A percentile compares a stretch with the other conserved stretches of the same genome.
These are phyloP conservation scores for Lamellibrachia satsuma DNA, from an alignment of 2,888 invertebrate species.

Conservation along the genomic window DNA sequence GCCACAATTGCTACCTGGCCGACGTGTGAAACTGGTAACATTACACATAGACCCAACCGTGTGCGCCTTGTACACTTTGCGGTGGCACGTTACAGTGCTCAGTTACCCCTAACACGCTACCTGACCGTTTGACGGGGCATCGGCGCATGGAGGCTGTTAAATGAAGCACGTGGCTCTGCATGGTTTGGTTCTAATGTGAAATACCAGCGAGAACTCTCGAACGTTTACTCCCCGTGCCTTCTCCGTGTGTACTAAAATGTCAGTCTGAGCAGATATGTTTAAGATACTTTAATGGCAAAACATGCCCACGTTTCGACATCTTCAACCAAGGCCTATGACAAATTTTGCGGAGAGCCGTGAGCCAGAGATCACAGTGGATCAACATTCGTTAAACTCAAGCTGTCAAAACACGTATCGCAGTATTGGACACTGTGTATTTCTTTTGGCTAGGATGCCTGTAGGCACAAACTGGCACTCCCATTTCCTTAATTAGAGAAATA, in stretches of 20 bases:
- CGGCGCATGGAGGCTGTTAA: neutral
- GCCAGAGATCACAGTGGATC: neutral
- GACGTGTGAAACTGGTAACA: neutral
- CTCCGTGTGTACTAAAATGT: neutral
- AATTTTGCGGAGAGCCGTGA: no score
- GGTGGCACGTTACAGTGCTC: neutral
- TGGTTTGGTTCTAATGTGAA: neutral
- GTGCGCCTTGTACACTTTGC: neutral
- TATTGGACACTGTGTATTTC: neutral
- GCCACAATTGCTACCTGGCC: neutral
- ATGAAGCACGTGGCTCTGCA: neutral
- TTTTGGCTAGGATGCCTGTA: neutral
- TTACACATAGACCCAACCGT: neutral
- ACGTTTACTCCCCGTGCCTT: neutral
- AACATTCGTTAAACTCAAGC: neutral
- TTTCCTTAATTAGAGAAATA: neutral
- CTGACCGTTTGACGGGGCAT: neutral
- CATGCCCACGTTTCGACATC: neutral
- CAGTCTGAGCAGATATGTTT: neutral
- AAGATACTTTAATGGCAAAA: neutral
- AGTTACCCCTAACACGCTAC: neutral
- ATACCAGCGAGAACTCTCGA: neutral
- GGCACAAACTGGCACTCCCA: neutral
- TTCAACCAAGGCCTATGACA: no score
- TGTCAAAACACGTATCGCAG: neutral